Base-by-base conservation (phyloP, 2,797 vertebrate species). In the Xenopus petersii region DNA sequence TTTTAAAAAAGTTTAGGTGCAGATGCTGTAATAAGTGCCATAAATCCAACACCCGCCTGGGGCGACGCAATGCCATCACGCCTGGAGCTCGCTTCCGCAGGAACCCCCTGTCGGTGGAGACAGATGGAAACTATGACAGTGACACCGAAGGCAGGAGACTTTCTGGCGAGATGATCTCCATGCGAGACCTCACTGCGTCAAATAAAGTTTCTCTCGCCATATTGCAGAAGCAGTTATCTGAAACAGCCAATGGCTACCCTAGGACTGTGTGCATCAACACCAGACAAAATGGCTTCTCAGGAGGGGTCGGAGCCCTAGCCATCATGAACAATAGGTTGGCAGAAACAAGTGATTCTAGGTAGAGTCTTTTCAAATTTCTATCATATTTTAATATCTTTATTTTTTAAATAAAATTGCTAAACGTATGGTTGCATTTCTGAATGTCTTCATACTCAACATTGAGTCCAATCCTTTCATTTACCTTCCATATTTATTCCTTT, bases 291-390 rank as follows among this genome's bases (percentile, higher is more conserved):
- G 98, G 95, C 56, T 98, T 99, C 90, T 98, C 96, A 0, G 96
- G 94, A 1, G 96, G 98, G 17, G 95, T 99, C 42, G 98, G 98
- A 1, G 96, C 98, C 17, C 89, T 99, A 51, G 97, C 96, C 77
- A 98, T 99, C 84, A 99, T 99, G 98, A 99, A 99, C 92, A 98
- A 99, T 90, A 93, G 98, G 83, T 90, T 99, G 88, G 98, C 96
- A 62, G 98, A 99, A 89, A 99, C 98, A 1, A 99, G 98, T 86
- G 96, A 98, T 89, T 95, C 93, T 90, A 96, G 96, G 89, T 99
- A 97, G 93, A 94, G 71, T 83, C 71, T 86, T 85, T 84, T 86
- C 82, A 75, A 82, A 76, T 83, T 80, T 80, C 83, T 84, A 79
- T 79, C 69, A 63, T 66, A 74, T 83, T 85, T 86, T 81, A 79